Evolutionary conservation across 2,113 vertebrate species (phyloP).

Genomic region (Turdus rufiventris): DNA sequence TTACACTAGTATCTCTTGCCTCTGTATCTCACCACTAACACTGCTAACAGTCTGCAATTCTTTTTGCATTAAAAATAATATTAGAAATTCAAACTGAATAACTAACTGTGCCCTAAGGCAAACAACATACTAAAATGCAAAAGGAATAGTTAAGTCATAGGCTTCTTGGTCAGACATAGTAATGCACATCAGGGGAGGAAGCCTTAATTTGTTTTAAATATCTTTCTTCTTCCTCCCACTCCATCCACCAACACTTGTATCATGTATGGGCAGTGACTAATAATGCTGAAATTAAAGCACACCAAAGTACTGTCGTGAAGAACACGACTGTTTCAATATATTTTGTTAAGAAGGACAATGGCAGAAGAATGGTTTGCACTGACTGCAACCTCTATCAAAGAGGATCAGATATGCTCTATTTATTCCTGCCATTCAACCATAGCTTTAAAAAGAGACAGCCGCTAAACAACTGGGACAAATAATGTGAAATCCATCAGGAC

Average conservation of each 20-base stretch:
- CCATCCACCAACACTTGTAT: not conserved
- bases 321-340: not conserved
- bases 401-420: constrained; percentile 34
- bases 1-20: not conserved
- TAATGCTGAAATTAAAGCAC: constrained; percentile 4
- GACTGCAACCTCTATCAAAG: not conserved
- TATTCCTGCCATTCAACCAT: constrained; percentile 21
- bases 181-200: not conserved
- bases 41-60: not conserved
- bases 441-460: not conserved
- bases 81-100: constrained; percentile 30
- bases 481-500: not conserved
- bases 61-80: not conserved
- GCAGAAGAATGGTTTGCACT: not conserved
- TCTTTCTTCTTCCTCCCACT: not conserved
- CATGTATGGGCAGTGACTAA: not conserved
- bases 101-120: not conserved
- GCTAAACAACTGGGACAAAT: not conserved
- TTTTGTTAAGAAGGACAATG: not conserved
- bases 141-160: not conserved
- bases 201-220: constrained; percentile 2
- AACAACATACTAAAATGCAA: not conserved
- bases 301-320: not conserved
- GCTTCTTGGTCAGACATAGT: not conserved
- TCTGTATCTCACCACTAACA: not conserved